Base-by-base conservation (phyloP, 2,888 invertebrate species). In the Rhaphigaster nebulosa region DNA sequence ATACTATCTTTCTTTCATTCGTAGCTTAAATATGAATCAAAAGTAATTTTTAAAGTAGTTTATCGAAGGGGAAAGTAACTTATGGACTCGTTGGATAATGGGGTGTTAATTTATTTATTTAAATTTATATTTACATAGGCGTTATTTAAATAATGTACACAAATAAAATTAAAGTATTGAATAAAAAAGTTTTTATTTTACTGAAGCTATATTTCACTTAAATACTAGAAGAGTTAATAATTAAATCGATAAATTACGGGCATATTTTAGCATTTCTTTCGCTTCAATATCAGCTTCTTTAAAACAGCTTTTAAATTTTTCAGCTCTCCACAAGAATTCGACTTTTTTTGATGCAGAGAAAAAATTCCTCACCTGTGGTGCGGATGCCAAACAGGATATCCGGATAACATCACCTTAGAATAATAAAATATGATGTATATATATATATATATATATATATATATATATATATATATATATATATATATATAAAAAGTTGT, bases 291-390 rank as follows among this genome's bases (percentile, higher is more conserved):
- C 29, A 29, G 29, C 4, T 34, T 34, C 34, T 70, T 76, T 23
- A 76, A 15, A 65, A 65, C 13, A 76, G 70, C 10, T 84, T 84
- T 45, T 84, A 84, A n/a, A 45, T 84, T n/a, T 45, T 84, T 84
- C 4, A 45, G 26, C 84, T 4, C 4, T n/a, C 84, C 84, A 45
- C 84, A 84, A 84, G 84, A 15, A 84, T 84, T 45, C 20, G 45
- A 45, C 26, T 45, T 41, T 76, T 45, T 80, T 50, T 23, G 45
- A 50, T 13, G 34, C 45, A n/a, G 84, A 38, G 45, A 8, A 84
- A 41, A 84, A 41, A 84, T 84, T 84, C 84, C 38, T 50, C 45
- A 10, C 45, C 13, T 50, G 84, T 45, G 84, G 84, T 84, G 26
- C 4, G 84, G 45, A 84, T 50, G 84, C 84, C 84, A 4, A 45